Evolutionary conservation across 2,797 vertebrate species (phyloP).

Genomic region (Acipenser transmontanus): DNA sequence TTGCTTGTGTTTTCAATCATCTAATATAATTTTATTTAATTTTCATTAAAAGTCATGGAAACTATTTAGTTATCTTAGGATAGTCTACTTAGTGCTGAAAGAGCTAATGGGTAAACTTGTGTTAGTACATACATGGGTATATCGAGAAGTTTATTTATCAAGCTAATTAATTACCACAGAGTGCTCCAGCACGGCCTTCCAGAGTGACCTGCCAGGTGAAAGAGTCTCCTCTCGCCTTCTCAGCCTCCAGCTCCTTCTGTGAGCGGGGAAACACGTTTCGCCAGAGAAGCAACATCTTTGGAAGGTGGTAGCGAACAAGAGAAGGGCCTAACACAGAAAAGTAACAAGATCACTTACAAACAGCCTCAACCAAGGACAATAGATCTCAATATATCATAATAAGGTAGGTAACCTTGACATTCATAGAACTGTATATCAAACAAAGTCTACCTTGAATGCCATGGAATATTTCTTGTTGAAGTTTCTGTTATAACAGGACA

Average conservation of each 20-base stretch:
- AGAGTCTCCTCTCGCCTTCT: slow-evolving; percentile 91
- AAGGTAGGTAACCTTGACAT: too few species aligned
- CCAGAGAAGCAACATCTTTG: slow-evolving; percentile 96
- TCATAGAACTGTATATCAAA: too few species aligned
- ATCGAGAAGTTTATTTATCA: too few species aligned
- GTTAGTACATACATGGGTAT: too few species aligned
- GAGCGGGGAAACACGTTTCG: slow-evolving; percentile 96
- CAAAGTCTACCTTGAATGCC: too few species aligned
- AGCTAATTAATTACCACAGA: slow-evolving; percentile 76
- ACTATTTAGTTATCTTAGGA: background rate
- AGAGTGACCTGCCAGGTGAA: slow-evolving; percentile 98
- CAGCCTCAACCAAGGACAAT: background rate
- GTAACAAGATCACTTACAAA: background rate
- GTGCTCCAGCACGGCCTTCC: slow-evolving; percentile 91
- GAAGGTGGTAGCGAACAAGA: slow-evolving; percentile 91
- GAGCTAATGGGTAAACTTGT: too few species aligned
- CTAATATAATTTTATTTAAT: too few species aligned
- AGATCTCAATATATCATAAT: too few species aligned
- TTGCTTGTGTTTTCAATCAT: too few species aligned
- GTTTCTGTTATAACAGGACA: too few species aligned
- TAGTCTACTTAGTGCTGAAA: background rate
- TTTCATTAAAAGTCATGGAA: too few species aligned
- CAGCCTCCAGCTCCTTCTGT: slow-evolving; percentile 91
- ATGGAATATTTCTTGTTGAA: too few species aligned
- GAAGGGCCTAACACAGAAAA: slow-evolving; percentile 69